Conservation (phyloP, 2,888 invertebrate genomes). For the Pheosia tremula region DNA sequence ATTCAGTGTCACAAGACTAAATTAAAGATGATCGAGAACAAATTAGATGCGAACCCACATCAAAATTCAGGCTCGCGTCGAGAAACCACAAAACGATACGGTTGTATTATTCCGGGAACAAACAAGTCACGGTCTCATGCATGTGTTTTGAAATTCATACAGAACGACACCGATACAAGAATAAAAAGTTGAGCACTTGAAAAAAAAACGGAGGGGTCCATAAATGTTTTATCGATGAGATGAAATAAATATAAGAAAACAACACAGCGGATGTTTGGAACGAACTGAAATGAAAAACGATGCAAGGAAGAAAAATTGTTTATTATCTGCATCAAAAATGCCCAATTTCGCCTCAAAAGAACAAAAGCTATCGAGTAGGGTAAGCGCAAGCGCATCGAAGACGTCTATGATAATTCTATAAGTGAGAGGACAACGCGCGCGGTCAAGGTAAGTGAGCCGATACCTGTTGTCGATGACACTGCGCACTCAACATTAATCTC, state of each 20-base stretch:
- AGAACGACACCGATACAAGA: conserved; percentile 29
- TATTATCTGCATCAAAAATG: neutral
- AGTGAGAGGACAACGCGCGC: conserved; percentile 76
- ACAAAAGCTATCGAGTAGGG: conserved; percentile 42
- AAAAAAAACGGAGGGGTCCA: conserved; percentile 22
- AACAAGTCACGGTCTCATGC: conserved; percentile 46
- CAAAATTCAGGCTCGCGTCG: conserved; percentile 57
- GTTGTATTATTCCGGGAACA: conserved; percentile 48
- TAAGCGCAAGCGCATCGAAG: conserved; percentile 44
- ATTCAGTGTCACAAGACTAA: conserved; percentile 58
- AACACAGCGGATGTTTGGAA: neutral
- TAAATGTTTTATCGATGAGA: conserved; percentile 33
- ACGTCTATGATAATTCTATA: conserved; percentile 59
- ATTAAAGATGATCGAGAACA: conserved; percentile 52
- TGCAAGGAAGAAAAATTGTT: neutral
- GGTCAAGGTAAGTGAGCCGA: conserved; percentile 78
- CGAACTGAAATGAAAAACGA: neutral
- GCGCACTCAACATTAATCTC: conserved; percentile 65
- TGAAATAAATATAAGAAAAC: conserved; percentile 18
- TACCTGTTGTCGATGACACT: conserved; percentile 68
- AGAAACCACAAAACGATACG: conserved; percentile 54
- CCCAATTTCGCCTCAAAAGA: conserved; percentile 23
- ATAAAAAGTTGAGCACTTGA: conserved; percentile 24
- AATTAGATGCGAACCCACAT: conserved; percentile 66
- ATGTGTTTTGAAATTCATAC: conserved; percentile 58